Percentiles rank a stretch among this genome's conserved stretches.
phyloP scores from a whole-genome alignment of 2,797 vertebrate species.

The Hemitrygon akajei region DNA sequence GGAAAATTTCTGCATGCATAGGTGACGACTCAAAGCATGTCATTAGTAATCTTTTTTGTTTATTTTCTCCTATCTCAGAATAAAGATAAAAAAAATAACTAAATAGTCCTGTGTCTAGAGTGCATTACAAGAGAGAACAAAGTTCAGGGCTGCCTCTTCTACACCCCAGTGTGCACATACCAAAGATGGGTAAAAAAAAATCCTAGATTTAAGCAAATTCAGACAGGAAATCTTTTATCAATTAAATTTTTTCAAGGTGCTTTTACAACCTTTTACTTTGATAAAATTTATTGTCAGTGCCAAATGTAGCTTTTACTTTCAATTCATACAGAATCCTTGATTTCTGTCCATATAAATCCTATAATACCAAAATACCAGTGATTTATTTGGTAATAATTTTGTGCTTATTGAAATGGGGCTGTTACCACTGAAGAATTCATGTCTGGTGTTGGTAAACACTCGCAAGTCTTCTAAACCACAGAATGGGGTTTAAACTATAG shows the following conservation, averaged over 20 bases:
- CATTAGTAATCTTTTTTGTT: conserved; percentile 1
- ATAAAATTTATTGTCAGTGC: neutral
- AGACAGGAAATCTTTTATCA: conserved; percentile 22
- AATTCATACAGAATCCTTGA: neutral
- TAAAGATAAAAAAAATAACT: conserved; percentile 23
- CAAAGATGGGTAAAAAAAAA: neutral
- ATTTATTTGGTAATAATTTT: conserved; percentile 11
- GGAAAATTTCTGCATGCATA: conserved; percentile 8
- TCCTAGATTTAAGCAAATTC: conserved; percentile 11
- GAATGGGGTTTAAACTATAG: neutral
- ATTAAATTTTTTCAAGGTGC: conserved; percentile 8
- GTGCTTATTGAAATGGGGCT: neutral
- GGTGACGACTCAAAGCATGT: conserved; percentile 1
- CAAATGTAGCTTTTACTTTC: neutral
- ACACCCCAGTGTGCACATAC: conserved; percentile 27
- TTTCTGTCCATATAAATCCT: neutral
- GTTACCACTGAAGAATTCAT: neutral
- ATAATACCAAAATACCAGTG: neutral
- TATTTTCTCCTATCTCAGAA: conserved; percentile 27
- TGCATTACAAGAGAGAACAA: conserved; percentile 15
- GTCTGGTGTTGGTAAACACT: neutral
- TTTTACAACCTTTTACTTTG: neutral
- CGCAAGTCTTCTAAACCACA: neutral
- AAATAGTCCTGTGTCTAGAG: conserved; percentile 2
- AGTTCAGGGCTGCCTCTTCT: neutral